Evolutionary conservation across 1,140 invertebrate species (phyloP), one percentile per base, ranked within the genome.

Genomic region (Heliconius himera): DNA sequence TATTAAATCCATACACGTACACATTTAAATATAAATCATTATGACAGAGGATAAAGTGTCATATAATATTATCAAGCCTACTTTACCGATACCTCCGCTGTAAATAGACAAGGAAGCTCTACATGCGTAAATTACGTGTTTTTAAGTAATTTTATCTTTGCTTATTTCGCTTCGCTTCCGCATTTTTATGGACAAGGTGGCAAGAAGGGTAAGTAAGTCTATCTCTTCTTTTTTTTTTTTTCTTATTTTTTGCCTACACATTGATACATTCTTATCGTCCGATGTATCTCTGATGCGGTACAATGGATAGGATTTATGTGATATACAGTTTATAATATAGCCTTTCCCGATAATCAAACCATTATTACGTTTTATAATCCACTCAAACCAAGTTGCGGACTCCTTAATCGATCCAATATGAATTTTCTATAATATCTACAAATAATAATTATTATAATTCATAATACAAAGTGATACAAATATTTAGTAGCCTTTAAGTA

Each of bases 61-160:
- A 26, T 29, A 66, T 66, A 26, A 66, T 16, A 56, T 22, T 56
- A 66, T 66, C 22, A 66, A 66, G 26, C 26, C 26, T 66, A 66
- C 60, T 29, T 66, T n/a, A 66, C 9, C 60, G 26, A 66, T 13
- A 66, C 22, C 60, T 26, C 60, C 60, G 11, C 22, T 66, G 13
- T 66, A 66, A 29, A 66, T 16, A 66, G 11, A 29, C 60, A 66
- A 66, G 60, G 26, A 66, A 66, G 60, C 60, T 66, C 60, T 66
- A 66, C 26, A 66, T 66, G 49, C 49, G 18, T 51, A 51, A 51
- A 51, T 66, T 66, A 66, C 60, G 60, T 66, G 3, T 66, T 4
- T 26, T 66, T 66, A 66, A 5, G 4, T 66, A 29, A 29, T 66
- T 66, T 66, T 66, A 66, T 66, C 26, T 66, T 66, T 9, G 60